Base-by-base conservation (phyloP, 2,888 invertebrate genomes). In the Helleia helle region DNA sequence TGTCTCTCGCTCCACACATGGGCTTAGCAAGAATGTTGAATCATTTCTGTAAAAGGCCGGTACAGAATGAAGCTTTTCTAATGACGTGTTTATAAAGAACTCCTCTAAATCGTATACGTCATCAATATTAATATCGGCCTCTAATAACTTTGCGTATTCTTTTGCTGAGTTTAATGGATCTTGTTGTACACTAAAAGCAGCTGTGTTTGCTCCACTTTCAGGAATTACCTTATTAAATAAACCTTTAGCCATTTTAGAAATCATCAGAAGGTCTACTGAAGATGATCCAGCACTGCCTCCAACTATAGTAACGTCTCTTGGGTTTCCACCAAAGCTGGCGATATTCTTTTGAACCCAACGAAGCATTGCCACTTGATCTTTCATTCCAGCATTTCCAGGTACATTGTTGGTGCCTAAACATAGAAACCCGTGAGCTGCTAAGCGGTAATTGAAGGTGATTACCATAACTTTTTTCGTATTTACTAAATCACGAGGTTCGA, bases 331-430 rank as follows among this genome's bases (percentile, higher is more conserved):
- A 27, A 68, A 73, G 1, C 38, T 52, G 0, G 54, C 65, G 29
- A 74, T 71, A 36, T 73, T 71, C 2, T 50, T 50, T 15, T 64
- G 55, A 0, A 48, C 43, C 48, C 45, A 49, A 0, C 43, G 41
- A 12, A 73, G 54, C 12, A 65, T 44, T 1, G 65, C 63, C 2
- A 73, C 59, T 45, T 69, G 69, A 40, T 74, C 73, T 45, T 72
- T 73, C 56, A 72, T 52, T 7, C 71, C 73, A 5, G 71, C 71
- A 28, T 73, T 72, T 1, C 73, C 73, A 1, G 73, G 73, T 27
- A 50, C 55, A 31, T 57, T 59, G 37, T 58, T 50, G 7, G 70
- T 71, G 0, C 70, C 70, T 15, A 70, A 54, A 43, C 67, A 69
- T 7, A 71, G 49, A 37, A 68, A 71, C 0, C 71, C 71, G 43